phyloP scores from a whole-genome alignment of 2,113 vertebrate genomes.

The Zosterops pallidus region DNA sequence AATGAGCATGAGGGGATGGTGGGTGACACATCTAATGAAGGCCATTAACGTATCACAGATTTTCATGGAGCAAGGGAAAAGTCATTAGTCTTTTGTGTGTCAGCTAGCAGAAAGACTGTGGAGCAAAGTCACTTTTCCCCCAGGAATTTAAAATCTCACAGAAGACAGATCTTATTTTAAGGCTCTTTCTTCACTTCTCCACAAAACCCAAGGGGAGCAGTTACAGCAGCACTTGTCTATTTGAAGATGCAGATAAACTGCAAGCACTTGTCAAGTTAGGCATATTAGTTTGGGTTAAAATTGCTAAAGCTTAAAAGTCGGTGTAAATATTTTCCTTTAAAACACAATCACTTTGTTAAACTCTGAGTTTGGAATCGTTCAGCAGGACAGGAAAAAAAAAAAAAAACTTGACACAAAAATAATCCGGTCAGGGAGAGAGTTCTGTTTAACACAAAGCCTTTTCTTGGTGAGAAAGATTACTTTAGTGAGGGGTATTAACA shows the following conservation, averaged over 20 bases:
- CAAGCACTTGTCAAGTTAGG: not conserved
- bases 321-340: not conserved
- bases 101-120: not conserved
- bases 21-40: constrained; percentile 22
- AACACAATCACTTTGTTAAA: fast-evolving
- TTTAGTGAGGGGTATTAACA: not conserved
- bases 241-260: not conserved
- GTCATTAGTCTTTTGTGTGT: not conserved
- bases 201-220: fast-evolving
- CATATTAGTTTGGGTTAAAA: not conserved
- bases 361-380: not conserved
- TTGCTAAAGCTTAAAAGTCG: not conserved
- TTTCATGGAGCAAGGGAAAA: not conserved
- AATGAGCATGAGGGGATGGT: not conserved
- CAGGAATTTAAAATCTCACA: not conserved
- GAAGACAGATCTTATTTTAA: not conserved
- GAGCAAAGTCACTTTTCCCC: not conserved
- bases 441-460: not conserved
- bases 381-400: not conserved
- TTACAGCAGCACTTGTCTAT: not conserved
- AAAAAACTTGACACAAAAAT: not conserved
- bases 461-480: not conserved
- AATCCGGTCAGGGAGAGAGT: not conserved
- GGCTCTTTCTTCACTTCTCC: not conserved
- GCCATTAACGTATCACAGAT: not conserved